phyloP scores from a whole-genome alignment of 2,888 invertebrate species.

The Lasioglossum leucozonium region DNA sequence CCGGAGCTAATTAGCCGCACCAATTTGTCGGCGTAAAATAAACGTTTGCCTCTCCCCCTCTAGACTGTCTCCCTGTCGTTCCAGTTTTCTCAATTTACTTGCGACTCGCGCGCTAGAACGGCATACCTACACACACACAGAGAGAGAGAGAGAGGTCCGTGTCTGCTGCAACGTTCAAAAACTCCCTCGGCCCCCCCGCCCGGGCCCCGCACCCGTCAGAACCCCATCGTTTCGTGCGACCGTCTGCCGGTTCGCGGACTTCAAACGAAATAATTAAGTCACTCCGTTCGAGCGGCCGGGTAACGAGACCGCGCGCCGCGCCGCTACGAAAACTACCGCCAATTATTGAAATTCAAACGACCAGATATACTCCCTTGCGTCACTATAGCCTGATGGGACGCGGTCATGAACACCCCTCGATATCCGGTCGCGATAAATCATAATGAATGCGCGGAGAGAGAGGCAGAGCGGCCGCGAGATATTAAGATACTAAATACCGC shows the following conservation, averaged over 20 bases:
- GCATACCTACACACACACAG: constrained; percentile 4
- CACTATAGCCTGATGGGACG: constrained; percentile 38
- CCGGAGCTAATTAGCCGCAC: constrained; percentile 81
- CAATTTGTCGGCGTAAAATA: constrained; percentile 83
- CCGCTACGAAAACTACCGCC: constrained; percentile 78
- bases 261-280: constrained; percentile 84
- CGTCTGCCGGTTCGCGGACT: constrained; percentile 72
- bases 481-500: background rate
- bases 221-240: background rate
- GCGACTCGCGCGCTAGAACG: constrained; percentile 27
- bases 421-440: constrained; percentile 60
- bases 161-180: constrained; percentile 33
- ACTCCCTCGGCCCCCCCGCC: background rate
- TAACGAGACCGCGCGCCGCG: constrained; percentile 80
- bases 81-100: constrained; percentile 75
- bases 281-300: constrained; percentile 75
- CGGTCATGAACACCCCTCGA: constrained; percentile 52
- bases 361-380: constrained; percentile 63
- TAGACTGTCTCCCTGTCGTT: constrained; percentile 56
- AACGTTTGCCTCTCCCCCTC: constrained; percentile 70
- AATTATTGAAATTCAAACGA: constrained; percentile 83
- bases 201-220: background rate
- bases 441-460: constrained; percentile 25
- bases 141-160: background rate
- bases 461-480: background rate